Evolutionary conservation across 1,140 invertebrate species (phyloP).

Genomic region (Cydia fagiglandana): DNA sequence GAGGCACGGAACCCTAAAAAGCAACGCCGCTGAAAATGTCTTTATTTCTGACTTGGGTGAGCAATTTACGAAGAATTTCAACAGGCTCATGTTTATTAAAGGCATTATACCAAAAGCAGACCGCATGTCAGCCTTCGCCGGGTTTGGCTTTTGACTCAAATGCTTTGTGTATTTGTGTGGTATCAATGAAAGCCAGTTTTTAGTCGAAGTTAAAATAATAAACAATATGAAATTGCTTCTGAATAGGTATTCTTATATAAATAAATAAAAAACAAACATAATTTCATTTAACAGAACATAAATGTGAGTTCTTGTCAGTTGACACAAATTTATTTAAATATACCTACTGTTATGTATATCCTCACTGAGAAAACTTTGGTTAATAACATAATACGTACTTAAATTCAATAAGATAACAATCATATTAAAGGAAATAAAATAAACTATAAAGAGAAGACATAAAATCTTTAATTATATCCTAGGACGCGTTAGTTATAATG

Average conservation of each 20-base stretch:
- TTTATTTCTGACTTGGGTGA: slow-evolving; percentile 46
- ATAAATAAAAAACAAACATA: background rate
- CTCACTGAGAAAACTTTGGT: background rate
- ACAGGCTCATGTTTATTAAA: slow-evolving; percentile 50
- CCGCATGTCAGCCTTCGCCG: slow-evolving; percentile 37
- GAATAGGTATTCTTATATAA: background rate
- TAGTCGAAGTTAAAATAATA: background rate
- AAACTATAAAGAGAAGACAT: background rate
- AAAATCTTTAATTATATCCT: slow-evolving; percentile 1
- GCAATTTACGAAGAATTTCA: slow-evolving; percentile 45
- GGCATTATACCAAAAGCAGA: slow-evolving; percentile 36
- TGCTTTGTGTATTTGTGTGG: slow-evolving; percentile 17
- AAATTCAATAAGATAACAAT: background rate
- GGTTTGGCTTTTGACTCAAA: slow-evolving; percentile 32
- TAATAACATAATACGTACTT: background rate
- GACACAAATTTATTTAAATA: too few species aligned
- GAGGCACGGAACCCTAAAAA: slow-evolving; percentile 10
- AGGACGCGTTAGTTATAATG: background rate
- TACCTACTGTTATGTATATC: background rate
- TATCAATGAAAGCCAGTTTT: slow-evolving; percentile 4
- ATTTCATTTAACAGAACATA: too few species aligned
- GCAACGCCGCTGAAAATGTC: slow-evolving; percentile 49
- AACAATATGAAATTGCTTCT: background rate
- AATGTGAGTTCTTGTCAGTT: too few species aligned
- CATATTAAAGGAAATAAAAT: background rate